Percentiles rank a stretch among this genome's conserved stretches.
Evolutionary conservation across 2,888 invertebrate genomes (phyloP).

Genomic region (Cremastinae sp.): DNA sequence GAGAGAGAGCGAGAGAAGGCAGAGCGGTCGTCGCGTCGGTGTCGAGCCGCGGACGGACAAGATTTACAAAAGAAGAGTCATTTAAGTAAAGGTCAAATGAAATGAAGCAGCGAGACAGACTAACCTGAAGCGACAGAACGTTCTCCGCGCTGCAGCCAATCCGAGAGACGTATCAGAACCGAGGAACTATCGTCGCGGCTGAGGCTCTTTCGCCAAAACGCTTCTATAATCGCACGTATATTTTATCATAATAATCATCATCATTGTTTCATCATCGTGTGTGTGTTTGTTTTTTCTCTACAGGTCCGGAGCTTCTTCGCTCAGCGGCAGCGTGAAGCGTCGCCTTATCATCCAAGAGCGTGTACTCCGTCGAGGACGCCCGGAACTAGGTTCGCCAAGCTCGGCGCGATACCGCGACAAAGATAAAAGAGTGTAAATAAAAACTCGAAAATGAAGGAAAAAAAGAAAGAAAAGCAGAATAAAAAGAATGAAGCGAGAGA

Average conservation of each 20-base stretch:
- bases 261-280: neutral
- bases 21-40: constrained; percentile 1
- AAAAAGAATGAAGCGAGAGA: neutral
- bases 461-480: neutral
- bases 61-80: constrained; percentile 31
- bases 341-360: constrained; percentile 70
- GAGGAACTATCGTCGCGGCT: constrained; percentile 30
- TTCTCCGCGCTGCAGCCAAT: constrained; percentile 77
- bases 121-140: constrained; percentile 67
- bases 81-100: constrained; percentile 68
- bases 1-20: neutral
- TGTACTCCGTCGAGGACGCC: constrained; percentile 71
- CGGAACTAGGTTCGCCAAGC: constrained; percentile 66
- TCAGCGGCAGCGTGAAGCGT: constrained; percentile 74
- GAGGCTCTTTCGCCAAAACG: no score
- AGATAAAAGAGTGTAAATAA: neutral
- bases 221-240: no score
- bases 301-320: constrained; percentile 20
- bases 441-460: neutral
- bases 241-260: neutral
- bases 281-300: constrained; percentile 24
- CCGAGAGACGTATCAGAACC: constrained; percentile 54
- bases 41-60: constrained; percentile 28
- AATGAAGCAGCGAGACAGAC: constrained; percentile 36
- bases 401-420: constrained; percentile 11